Evolutionary conservation across 2,797 vertebrate species (phyloP).

Genomic region (Bryconaethiops microstoma): DNA sequence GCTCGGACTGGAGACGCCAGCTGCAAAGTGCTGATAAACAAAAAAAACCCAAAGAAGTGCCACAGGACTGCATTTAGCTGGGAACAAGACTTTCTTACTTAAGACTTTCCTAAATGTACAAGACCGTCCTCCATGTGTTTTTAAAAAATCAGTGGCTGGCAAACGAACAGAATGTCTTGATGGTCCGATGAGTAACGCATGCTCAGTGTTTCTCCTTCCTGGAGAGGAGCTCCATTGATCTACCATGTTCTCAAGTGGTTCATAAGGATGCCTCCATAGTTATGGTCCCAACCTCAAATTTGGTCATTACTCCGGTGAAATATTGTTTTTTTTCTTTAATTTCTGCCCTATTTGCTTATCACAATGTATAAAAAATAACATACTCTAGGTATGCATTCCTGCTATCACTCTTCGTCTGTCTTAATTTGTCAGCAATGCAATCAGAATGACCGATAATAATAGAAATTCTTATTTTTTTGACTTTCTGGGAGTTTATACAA

Average conservation of each 20-base stretch:
- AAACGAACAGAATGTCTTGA: neutral
- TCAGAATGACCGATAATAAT: too few relatives aligned
- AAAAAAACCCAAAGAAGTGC: neutral
- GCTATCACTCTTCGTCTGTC: too few relatives aligned
- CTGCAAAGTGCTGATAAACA: neutral
- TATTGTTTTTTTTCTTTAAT: neutral
- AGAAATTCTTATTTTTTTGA: too few relatives aligned
- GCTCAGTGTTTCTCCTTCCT: neutral
- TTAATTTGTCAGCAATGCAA: too few relatives aligned
- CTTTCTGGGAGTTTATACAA: too few relatives aligned
- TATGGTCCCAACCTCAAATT: neutral
- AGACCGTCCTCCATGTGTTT: constrained; percentile 3
- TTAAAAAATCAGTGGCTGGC: neutral
- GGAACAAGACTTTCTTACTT: neutral
- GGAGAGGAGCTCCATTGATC: neutral
- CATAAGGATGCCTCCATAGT: neutral
- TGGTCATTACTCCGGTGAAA: neutral
- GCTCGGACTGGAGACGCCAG: constrained; percentile 7
- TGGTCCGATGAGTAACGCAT: neutral
- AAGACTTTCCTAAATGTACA: neutral
- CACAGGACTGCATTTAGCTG: neutral
- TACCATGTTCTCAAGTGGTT: too few relatives aligned
- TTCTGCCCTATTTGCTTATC: neutral
- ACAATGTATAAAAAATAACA: too few relatives aligned
- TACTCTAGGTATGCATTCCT: too few relatives aligned